These are phyloP conservation scores for Drosophila dives DNA, from an alignment of 2,888 invertebrate genomes.

Conservation along the genomic window DNA sequence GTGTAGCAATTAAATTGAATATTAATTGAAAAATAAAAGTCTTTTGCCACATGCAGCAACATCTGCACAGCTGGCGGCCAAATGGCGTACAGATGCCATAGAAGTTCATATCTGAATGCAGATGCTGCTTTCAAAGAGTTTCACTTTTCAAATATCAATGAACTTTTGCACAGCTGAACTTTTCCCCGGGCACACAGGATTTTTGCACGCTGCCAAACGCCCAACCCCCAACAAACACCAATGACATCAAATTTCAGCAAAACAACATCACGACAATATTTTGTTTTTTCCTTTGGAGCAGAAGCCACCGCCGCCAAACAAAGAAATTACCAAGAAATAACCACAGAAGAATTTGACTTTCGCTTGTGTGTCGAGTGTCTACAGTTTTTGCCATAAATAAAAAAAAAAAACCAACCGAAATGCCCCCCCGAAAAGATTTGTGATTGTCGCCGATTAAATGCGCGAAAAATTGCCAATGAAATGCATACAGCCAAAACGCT, in stretches of 20 bases:
- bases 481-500: constrained; percentile 52
- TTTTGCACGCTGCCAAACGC: constrained; percentile 40
- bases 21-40: constrained; percentile 78
- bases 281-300: constrained; percentile 37
- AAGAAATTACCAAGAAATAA: constrained; percentile 69
- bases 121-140: constrained; percentile 57
- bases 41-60: constrained; percentile 53
- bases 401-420: constrained; percentile 48
- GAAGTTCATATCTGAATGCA: constrained; percentile 59
- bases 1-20: constrained; percentile 72
- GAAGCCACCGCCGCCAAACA: constrained; percentile 59
- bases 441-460: constrained; percentile 79
- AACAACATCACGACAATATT: constrained; percentile 56
- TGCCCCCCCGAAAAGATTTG: constrained; percentile 64
- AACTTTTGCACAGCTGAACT: constrained; percentile 65
- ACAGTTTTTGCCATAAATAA: constrained; percentile 65
- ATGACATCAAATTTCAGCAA: constrained; percentile 50
- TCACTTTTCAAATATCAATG: constrained; percentile 80
- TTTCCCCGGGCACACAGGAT: constrained; percentile 55
- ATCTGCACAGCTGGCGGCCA: constrained; percentile 59
- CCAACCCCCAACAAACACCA: constrained; percentile 32
- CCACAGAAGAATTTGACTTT: constrained; percentile 78
- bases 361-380: constrained; percentile 65
- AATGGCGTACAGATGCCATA: constrained; percentile 23
- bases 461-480: constrained; percentile 63